These are phyloP conservation scores for Pristionchus mayeri DNA, from an alignment of 2,888 invertebrate genomes.

Conservation along the genomic window DNA sequence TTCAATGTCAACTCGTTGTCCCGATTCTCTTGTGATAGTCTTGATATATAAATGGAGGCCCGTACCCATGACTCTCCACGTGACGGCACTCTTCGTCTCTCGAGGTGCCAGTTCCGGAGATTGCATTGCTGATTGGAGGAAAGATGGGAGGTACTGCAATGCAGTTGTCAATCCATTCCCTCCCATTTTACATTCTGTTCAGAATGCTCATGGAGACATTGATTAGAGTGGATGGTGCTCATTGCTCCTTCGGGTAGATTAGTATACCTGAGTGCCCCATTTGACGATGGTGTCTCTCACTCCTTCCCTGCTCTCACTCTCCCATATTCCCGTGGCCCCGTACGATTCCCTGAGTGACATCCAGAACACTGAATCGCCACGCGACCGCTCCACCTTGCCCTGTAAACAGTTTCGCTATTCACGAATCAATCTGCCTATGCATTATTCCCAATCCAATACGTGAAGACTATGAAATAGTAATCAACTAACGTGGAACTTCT, in stretches of 20 bases:
- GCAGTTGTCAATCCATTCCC: background rate
- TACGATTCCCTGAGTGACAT: slow-evolving; percentile 20
- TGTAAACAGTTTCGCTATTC: background rate
- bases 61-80: slow-evolving; percentile 31
- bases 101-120: slow-evolving; percentile 29
- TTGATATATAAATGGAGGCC: too few relatives aligned
- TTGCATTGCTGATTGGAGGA: slow-evolving; percentile 46
- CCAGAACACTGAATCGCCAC: slow-evolving; percentile 43
- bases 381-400: background rate
- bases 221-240: too few relatives aligned
- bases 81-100: slow-evolving; percentile 27
- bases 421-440: too few relatives aligned
- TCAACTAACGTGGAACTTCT: slow-evolving; percentile 42
- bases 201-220: too few relatives aligned
- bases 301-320: slow-evolving; percentile 36
- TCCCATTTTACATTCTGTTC: too few relatives aligned
- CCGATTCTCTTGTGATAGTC: too few relatives aligned
- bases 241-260: too few relatives aligned
- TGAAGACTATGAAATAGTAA: too few relatives aligned
- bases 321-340: slow-evolving; percentile 27
- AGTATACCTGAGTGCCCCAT: slow-evolving; percentile 44
- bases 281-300: slow-evolving; percentile 45
- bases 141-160: slow-evolving; percentile 46
- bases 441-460: too few relatives aligned
- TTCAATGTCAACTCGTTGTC: too few relatives aligned